Evolutionary conservation across 2,113 vertebrate genomes (phyloP).

Genomic region (Craseonycteris thonglongyai): DNA sequence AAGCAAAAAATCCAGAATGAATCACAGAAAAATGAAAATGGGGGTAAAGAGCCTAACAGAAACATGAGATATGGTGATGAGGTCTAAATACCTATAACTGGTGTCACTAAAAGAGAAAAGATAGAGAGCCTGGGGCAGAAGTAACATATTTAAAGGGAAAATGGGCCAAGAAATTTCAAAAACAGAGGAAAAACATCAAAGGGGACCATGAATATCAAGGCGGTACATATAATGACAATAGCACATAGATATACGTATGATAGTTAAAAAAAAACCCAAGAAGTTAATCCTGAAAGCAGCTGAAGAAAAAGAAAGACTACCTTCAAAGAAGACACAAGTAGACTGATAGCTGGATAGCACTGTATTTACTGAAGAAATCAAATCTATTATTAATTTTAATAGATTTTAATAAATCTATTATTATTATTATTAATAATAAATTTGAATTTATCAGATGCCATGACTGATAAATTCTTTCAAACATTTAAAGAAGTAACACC

Average conservation of each 20-base stretch:
- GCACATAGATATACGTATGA: neutral
- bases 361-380: neutral
- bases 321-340: neutral
- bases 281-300: neutral
- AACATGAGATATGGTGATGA: neutral
- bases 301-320: neutral
- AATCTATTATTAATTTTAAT: conserved; percentile 35
- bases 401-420: neutral
- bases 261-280: neutral
- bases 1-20: neutral
- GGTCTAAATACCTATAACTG: neutral
- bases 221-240: neutral
- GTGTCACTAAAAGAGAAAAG: neutral
- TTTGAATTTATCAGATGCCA: neutral
- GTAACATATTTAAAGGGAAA: neutral
- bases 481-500: conserved; percentile 34
- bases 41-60: neutral
- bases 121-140: neutral
- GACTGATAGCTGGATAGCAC: neutral
- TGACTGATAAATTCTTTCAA: conserved; percentile 35
- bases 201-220: neutral
- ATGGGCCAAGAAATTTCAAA: conserved; percentile 6
- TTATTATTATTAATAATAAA: too few species aligned
- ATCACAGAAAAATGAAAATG: neutral
- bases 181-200: neutral